These are phyloP conservation scores for Sinohyriopsis cumingii DNA, from an alignment of 2,888 invertebrate genomes.

Conservation along the genomic window DNA sequence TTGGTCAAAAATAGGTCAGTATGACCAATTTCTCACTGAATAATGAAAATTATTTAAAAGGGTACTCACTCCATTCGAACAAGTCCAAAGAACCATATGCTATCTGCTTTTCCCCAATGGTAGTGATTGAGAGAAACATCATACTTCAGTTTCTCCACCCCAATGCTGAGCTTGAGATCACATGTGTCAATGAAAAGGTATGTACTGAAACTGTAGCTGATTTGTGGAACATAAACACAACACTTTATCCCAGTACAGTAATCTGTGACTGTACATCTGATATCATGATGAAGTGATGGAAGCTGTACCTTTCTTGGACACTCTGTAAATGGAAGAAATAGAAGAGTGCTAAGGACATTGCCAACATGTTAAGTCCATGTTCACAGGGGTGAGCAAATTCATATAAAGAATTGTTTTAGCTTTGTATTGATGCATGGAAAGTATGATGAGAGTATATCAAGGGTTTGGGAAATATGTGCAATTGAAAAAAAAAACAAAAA, in stretches of 20 bases:
- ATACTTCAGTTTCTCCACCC: constrained; percentile 21
- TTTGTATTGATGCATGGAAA: no score
- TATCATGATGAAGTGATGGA: no score
- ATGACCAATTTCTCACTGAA: neutral
- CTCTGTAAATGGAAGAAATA: no score
- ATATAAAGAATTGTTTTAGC: no score
- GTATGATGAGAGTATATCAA: no score
- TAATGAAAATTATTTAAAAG: neutral
- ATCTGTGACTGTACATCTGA: constrained; percentile 2
- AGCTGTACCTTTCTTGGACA: no score
- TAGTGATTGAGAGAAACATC: constrained; percentile 13
- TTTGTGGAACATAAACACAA: constrained; percentile 12
- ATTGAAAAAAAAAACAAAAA: no score
- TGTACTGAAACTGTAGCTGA: constrained; percentile 17
- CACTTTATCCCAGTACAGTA: constrained; percentile 26
- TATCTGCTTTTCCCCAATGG: constrained; percentile 18
- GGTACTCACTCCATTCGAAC: constrained; percentile 13
- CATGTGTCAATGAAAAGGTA: constrained; percentile 21
- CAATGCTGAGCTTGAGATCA: constrained; percentile 12
- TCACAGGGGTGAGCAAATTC: no score
- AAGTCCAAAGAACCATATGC: constrained; percentile 12
- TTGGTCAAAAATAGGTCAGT: no score
- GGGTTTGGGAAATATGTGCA: no score
- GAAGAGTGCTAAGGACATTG: no score
- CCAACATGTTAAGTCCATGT: no score